A percentile compares a stretch with the other conserved stretches of the same genome.
Conservation (phyloP, 53 echinoderm and acorn worm species). For the Crossaster papposus region DNA sequence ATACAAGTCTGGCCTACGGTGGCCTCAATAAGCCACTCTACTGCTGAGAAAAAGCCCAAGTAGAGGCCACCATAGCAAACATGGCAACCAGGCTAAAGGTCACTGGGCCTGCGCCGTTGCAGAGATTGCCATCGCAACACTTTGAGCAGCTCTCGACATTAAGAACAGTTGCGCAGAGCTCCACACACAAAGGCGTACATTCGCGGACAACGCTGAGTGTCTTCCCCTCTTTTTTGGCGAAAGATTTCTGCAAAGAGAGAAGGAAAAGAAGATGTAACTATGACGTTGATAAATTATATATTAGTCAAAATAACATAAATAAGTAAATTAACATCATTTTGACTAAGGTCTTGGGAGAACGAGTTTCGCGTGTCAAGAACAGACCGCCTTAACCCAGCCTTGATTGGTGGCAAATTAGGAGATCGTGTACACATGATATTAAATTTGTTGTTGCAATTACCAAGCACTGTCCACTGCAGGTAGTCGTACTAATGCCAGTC, state of each 20-base stretch:
- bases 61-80: background rate
- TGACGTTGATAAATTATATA: background rate
- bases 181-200: background rate
- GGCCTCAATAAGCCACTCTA: background rate
- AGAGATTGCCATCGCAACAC: slow-evolving; percentile 10
- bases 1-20: no score
- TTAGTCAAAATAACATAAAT: no score
- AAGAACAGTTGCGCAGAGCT: background rate
- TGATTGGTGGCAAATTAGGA: no score
- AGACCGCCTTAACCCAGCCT: no score
- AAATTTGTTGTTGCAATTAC: no score
- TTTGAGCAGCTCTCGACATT: background rate
- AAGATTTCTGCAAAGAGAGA: background rate
- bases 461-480: background rate
- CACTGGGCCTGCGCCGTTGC: slow-evolving; percentile 22
- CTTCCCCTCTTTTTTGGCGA: no score
- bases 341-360: no score
- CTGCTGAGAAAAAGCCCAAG: background rate
- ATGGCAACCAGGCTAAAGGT: slow-evolving; percentile 17
- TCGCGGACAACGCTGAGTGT: background rate
- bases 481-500: background rate
- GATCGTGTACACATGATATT: no score
- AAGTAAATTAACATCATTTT: no score
- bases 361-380: no score
- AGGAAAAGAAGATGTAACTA: background rate